phyloP scores from a whole-genome alignment of 2,797 vertebrate genomes.

The Smutsia temminckii region DNA sequence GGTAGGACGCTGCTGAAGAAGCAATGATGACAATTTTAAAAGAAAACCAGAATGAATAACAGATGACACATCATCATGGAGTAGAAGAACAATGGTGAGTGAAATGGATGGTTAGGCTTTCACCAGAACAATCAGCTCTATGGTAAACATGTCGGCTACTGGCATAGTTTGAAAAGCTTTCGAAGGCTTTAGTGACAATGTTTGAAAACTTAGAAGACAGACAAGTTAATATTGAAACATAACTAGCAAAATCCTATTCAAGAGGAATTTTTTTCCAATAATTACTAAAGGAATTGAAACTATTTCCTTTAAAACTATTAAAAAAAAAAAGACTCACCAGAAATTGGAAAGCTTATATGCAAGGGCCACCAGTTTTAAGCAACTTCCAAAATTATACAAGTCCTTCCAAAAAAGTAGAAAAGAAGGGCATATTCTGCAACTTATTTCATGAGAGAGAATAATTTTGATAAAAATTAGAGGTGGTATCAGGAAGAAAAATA shows the following conservation, averaged over 20 bases:
- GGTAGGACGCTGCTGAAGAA: slow-evolving; percentile 62
- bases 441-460: not conserved
- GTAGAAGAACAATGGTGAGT: slow-evolving; percentile 64
- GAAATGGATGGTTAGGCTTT: slow-evolving; percentile 37
- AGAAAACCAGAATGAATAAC: slow-evolving; percentile 55
- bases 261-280: not conserved
- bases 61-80: slow-evolving; percentile 45
- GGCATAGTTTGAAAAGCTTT: not conserved
- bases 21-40: slow-evolving; percentile 59
- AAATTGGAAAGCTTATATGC: not conserved
- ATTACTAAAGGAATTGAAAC: not conserved
- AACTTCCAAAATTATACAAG: not conserved
- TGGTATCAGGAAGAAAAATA: not conserved
- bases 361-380: not conserved
- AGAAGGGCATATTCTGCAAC: not conserved
- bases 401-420: not conserved
- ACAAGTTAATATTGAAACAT: not conserved
- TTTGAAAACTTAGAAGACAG: not conserved
- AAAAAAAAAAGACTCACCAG: not conserved
- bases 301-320: not conserved
- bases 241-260: not conserved
- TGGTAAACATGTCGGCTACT: not conserved
- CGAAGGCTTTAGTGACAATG: not conserved
- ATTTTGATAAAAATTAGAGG: not conserved
- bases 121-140: not conserved